Evolutionary conservation across 2,113 vertebrate genomes (phyloP).

Genomic region (Lophura nycthemera): DNA sequence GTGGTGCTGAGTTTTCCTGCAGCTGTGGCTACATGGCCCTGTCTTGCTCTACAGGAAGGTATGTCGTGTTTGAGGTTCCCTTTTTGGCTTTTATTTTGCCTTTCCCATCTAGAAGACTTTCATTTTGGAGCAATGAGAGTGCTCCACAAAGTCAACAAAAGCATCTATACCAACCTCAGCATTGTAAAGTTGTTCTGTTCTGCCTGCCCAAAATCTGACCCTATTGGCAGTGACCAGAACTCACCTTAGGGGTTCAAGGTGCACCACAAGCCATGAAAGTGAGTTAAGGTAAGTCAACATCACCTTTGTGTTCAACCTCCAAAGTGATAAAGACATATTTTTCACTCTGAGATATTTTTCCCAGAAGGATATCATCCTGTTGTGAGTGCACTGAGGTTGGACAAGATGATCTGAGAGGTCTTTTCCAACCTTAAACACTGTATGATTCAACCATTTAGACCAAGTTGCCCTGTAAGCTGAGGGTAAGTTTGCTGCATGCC

Average conservation of each 20-base stretch:
- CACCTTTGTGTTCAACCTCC: not conserved
- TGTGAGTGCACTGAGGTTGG: not conserved
- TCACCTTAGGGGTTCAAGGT: not conserved
- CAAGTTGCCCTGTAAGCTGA: not conserved
- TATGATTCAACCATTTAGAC: not conserved
- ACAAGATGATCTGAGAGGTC: not conserved
- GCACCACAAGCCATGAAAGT: not conserved
- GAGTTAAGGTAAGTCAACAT: not conserved
- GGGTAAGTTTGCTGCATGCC: not conserved
- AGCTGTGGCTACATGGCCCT: not conserved
- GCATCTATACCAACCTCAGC: fast-evolving
- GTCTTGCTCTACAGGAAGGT: not conserved
- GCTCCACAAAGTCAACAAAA: not conserved
- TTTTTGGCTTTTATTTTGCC: not conserved
- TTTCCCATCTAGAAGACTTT: not conserved
- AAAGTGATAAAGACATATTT: not conserved
- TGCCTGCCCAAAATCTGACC: not conserved
- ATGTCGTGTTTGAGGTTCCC: not conserved
- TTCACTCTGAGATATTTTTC: not conserved
- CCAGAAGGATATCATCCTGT: not conserved
- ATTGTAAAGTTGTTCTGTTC: not conserved
- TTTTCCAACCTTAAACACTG: too few relatives aligned
- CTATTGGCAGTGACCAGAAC: not conserved
- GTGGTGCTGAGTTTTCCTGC: not conserved
- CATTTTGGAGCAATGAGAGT: not conserved